These are phyloP conservation scores for Aphelenchoides fujianensis DNA, from an alignment of 1,140 invertebrate species.

Conservation along the genomic window DNA sequence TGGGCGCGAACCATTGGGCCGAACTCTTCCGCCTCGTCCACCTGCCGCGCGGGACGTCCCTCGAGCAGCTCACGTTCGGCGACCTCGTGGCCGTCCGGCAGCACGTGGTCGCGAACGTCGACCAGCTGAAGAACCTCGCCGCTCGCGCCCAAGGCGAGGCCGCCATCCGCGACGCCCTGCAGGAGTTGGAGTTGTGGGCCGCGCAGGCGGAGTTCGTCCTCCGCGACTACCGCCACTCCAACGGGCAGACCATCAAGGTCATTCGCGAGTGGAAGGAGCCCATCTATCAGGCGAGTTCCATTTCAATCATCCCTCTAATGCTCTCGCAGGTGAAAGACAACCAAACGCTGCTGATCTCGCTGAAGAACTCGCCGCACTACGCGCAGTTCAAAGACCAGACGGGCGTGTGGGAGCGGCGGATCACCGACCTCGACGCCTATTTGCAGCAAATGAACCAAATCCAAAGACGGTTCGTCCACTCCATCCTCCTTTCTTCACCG, in stretches of 20 bases:
- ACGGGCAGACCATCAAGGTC: slow-evolving; percentile 71
- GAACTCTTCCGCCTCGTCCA: slow-evolving; percentile 79
- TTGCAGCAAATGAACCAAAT: slow-evolving; percentile 76
- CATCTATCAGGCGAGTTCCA: slow-evolving; percentile 71
- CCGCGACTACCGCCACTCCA: slow-evolving; percentile 73
- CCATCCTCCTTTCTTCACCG: no score
- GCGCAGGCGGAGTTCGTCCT: slow-evolving; percentile 77
- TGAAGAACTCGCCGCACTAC: slow-evolving; percentile 78
- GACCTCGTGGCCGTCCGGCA: slow-evolving; percentile 74
- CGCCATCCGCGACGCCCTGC: slow-evolving; percentile 83
- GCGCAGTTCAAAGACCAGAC: slow-evolving; percentile 72
- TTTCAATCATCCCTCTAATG: no score
- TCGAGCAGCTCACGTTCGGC: slow-evolving; percentile 75
- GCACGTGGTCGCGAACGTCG: slow-evolving; percentile 71
- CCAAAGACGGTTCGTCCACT: slow-evolving; percentile 70
- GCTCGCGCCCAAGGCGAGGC: slow-evolving; percentile 81
- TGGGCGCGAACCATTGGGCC: slow-evolving; percentile 90
- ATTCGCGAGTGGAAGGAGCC: slow-evolving; percentile 89
- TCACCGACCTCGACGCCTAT: slow-evolving; percentile 74
- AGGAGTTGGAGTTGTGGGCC: slow-evolving; percentile 92
- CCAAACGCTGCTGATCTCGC: slow-evolving; percentile 80
- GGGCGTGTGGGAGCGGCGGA: slow-evolving; percentile 75
- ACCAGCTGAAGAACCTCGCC: slow-evolving; percentile 76
- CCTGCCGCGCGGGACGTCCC: slow-evolving; percentile 68
- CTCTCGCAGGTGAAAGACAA: slow-evolving; percentile 78